Conservation (phyloP, 1,140 invertebrate genomes). For the Cephus cinctus region DNA sequence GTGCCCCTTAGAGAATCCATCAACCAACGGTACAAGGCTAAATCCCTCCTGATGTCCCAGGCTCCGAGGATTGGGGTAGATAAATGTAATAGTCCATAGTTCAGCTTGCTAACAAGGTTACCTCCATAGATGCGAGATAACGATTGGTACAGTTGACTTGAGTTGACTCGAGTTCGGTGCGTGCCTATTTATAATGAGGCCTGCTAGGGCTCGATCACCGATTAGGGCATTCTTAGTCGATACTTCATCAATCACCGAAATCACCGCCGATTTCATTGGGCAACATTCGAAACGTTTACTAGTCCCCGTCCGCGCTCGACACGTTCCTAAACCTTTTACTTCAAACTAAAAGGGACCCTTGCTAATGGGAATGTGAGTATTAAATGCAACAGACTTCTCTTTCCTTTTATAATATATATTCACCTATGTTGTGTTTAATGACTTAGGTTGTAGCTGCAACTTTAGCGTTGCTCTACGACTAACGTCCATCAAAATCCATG, state of each 20-base stretch:
- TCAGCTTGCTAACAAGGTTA: slow-evolving; percentile 44
- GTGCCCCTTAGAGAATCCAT: slow-evolving; percentile 31
- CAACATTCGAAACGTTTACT: no score
- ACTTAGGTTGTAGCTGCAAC: no score
- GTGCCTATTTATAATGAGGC: slow-evolving; percentile 37
- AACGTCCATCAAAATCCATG: no score
- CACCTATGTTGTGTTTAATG: no score
- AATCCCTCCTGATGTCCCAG: slow-evolving; percentile 24
- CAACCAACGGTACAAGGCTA: slow-evolving; percentile 33
- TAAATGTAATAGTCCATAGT: slow-evolving; percentile 44
- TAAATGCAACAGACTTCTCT: no score
- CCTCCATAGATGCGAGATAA: slow-evolving; percentile 36
- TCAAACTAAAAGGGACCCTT: no score
- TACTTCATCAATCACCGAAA: slow-evolving; percentile 41
- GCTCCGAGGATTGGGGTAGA: slow-evolving; percentile 33
- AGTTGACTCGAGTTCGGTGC: slow-evolving; percentile 5
- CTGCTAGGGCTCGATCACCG: slow-evolving; percentile 35
- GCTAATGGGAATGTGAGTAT: no score
- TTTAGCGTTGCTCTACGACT: no score
- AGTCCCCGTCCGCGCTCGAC: no score
- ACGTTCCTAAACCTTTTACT: no score
- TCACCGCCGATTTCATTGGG: no score
- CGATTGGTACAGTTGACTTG: slow-evolving; percentile 25
- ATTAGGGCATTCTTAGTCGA: slow-evolving; percentile 38
- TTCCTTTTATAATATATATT: no score